Base-by-base conservation (phyloP, 2,113 vertebrate genomes). In the Alexandromys fortis region DNA sequence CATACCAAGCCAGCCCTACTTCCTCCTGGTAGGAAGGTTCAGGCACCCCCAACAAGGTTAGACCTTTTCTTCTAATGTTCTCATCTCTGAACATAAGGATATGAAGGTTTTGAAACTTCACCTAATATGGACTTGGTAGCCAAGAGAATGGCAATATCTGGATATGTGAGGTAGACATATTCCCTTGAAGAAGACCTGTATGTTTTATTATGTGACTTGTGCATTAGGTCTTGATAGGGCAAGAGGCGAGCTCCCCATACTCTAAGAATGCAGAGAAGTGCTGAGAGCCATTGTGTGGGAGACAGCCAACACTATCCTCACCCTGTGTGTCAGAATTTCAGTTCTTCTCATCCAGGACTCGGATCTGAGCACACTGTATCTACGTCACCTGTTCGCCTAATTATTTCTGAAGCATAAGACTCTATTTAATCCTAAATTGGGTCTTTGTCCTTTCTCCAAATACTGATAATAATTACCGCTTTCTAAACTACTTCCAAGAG, bases 381-480 rank as follows among this genome's bases (percentile, higher is more conserved):
- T 81, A 14, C 70, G 9, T 52, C n/a, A 52, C 19, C 42, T 68
- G 38, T 33, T 79, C 61, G 65, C 87, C 19, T 79, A 67, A 45
- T 4, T 58, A 5, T 88, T 17, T 65, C 35, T 77, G 75, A 96
- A 86, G 19, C 21, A 72, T 75, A 78, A 11, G 38, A 47, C 5
- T 92, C 58, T 87, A 55, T 67, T 96, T 58, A 70, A 68, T 92
- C 16, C 68, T 55, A n/a, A 88, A 2, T 89, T 73, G 58, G 9
- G 49, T 42, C 24, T 93, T 91, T 90, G 55, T 65, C 61, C 82
- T 78, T 88, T 85, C 28, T 73, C 65, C 45, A 90, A 90, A n/a
- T 28, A 6, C 47, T 89, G 33, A 65, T 90, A 76, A 94, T 94
- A 89, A 95, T 86, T 89, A 12, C 52, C 58, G 82, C 30, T 89